Base-by-base conservation (phyloP, 2,113 vertebrate species). In the Ivindomyrus marchei region DNA sequence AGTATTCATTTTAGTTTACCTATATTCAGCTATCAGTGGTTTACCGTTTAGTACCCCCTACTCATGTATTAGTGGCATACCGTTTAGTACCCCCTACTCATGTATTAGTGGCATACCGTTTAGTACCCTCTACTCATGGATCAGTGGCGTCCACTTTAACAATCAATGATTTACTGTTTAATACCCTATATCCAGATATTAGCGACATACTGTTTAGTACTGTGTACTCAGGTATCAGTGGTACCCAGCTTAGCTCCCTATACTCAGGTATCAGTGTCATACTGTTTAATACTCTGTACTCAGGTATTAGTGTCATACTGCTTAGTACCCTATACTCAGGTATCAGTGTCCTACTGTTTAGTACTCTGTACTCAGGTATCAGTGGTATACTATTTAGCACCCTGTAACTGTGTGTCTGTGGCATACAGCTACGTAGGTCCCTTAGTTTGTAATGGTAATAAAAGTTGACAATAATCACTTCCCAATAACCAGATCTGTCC, bases 391-490 rank as follows among this genome's bases (percentile, higher is more conserved):
- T 39, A 15, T 77, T 77, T 77, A 19, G 21, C 4, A 6, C 15
- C 13, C 58, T 66, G 74, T 77, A 39, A 17, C 74, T 8, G 36
- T 36, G 74, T 42, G 17, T 77, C 15, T 39, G 4, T 77, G 36
- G 15, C 74, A 77, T 77, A 77, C 74, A 77, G 31, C 36, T 39
- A 24, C 70, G 5, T 77, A 39, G 74, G 17, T 42, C 36, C 27
- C 74, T 77, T 77, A 77, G 11, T 77, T 77, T 77, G 70, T 77
- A 77, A 77, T 77, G 70, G 70, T 77, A 77, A 77, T 77, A 39
- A 77, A 77, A 84, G 39, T 84, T 84, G 80, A 42, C 80, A 45
- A 84, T 45, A 42, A 45, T 84, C 70, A 77, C 70, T 77, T 77
- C 13, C 70, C 70, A 31, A 46, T 84, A 46, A 85, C 83, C 45